Base-by-base conservation (phyloP, 2,888 invertebrate genomes). In the Polymixis lichenea region DNA sequence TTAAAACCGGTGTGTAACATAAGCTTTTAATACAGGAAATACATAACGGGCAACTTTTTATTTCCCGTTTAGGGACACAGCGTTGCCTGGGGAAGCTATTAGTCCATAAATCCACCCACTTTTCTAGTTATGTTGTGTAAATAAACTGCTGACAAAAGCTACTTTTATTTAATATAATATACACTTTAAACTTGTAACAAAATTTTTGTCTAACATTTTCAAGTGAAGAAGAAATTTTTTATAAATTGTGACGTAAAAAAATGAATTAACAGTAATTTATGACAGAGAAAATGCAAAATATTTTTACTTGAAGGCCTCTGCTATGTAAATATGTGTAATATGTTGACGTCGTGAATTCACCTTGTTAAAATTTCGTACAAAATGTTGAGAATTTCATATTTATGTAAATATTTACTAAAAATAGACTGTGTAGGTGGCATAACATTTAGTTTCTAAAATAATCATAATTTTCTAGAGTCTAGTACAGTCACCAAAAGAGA, bases 281-380 rank as follows among this genome's bases (percentile, higher is more conserved):
- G 55, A 67, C 51, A 25, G 17, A 46, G 51, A 74, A 81, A 69
- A 74, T 85, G 65, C 60, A 81, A 61, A 65, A 61, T 74, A 69
- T 74, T 69, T 49, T 46, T 61, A 75, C 82, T 82, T 46, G 60
- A 81, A 70, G 60, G 56, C 61, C 68, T 70, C 25, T 75, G 25
- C 22, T 75, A 85, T 81, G 81, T 82, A 85, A 81, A 81, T 85
- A 49, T 28, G 22, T 65, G 25, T 84, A 79, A 62, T 80, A 67
- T 60, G 85, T 51, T 67, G 60, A 60, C 46, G 49, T 62, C 25
- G 17, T 32, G 61, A 72, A 64, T 56, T 75, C 25, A 76, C 58
- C 82, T 75, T 74, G 70, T 70, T 82, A 43, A 81, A 75, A 75
- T 75, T 67, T 75, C 38, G 55, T 82, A 58, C 22, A 70, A 74